Evolutionary conservation across 2,888 invertebrate genomes (phyloP).

Genomic region (Peribatodes rhomboidaria): DNA sequence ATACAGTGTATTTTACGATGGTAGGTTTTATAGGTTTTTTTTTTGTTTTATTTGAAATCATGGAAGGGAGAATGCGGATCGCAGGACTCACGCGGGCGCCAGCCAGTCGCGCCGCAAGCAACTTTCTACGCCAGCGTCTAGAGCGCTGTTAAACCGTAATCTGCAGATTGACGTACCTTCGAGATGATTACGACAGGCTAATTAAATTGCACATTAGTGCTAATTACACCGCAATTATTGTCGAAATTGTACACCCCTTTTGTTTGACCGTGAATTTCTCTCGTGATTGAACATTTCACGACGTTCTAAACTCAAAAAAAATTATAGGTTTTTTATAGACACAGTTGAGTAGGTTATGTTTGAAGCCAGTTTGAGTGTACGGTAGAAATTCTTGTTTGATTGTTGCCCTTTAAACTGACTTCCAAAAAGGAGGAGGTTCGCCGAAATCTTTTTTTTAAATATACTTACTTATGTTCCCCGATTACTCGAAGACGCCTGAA

Average conservation of each 20-base stretch:
- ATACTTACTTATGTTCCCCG: too few species aligned
- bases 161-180: slow-evolving; percentile 83
- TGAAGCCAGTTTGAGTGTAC: not conserved
- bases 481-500: too few species aligned
- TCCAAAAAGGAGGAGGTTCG: too few species aligned
- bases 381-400: too few species aligned
- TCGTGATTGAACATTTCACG: slow-evolving; percentile 27
- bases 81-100: slow-evolving; percentile 84
- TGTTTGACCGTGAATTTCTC: slow-evolving; percentile 53
- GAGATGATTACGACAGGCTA: slow-evolving; percentile 80
- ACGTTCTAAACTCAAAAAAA: slow-evolving; percentile 20
- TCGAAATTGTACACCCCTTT: slow-evolving; percentile 54
- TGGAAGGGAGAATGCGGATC: slow-evolving; percentile 81
- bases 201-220: slow-evolving; percentile 78
- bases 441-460: too few species aligned
- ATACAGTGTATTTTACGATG: slow-evolving; percentile 76
- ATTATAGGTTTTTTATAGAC: not conserved
- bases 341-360: not conserved
- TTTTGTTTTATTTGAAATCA: slow-evolving; percentile 77
- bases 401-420: too few species aligned
- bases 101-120: slow-evolving; percentile 83
- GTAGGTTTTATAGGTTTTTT: slow-evolving; percentile 70
- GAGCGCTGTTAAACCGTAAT: slow-evolving; percentile 84
- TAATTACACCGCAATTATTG: slow-evolving; percentile 67
- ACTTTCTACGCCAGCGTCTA: slow-evolving; percentile 85